phyloP scores from a whole-genome alignment of 2,113 vertebrate species.

The Vicugna pacos region DNA sequence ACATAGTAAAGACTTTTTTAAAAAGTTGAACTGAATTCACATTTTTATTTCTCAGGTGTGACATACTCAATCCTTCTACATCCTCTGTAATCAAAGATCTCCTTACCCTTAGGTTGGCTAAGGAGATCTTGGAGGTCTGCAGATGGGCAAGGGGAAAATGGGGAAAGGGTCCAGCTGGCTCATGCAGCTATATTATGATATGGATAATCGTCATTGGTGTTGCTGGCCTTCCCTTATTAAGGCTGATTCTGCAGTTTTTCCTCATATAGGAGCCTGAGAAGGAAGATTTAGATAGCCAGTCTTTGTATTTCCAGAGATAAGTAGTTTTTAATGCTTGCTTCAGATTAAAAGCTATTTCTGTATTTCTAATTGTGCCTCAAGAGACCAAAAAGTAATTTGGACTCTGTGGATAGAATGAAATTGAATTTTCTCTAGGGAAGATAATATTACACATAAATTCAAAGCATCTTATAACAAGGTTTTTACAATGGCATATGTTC shows the following conservation, averaged over 20 bases:
- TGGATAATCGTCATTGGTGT: not conserved
- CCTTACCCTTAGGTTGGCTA: not conserved
- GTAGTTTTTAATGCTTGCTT: constrained; percentile 59
- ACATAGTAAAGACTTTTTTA: not conserved
- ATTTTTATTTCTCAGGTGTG: not conserved
- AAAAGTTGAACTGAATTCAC: constrained; percentile 8
- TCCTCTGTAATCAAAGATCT: not conserved
- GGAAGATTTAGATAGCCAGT: constrained; percentile 48
- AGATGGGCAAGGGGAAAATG: not conserved
- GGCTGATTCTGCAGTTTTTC: constrained; percentile 47
- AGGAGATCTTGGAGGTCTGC: not conserved
- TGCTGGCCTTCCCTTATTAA: constrained; percentile 13
- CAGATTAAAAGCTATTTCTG: constrained; percentile 55
- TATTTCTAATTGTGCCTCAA: constrained; percentile 55
- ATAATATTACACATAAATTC: constrained; percentile 55
- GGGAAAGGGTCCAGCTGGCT: constrained; percentile 20
- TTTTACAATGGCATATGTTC: constrained; percentile 43
- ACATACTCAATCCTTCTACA: not conserved
- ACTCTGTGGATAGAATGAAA: constrained; percentile 44
- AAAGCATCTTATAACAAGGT: not conserved
- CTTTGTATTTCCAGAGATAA: constrained; percentile 52
- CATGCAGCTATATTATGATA: not conserved
- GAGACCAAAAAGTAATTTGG: constrained; percentile 58
- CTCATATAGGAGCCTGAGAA: constrained; percentile 21
- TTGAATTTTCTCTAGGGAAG: constrained; percentile 68